Conservation (phyloP, 2,113 vertebrate genomes). For the Seriola rivoliana region DNA sequence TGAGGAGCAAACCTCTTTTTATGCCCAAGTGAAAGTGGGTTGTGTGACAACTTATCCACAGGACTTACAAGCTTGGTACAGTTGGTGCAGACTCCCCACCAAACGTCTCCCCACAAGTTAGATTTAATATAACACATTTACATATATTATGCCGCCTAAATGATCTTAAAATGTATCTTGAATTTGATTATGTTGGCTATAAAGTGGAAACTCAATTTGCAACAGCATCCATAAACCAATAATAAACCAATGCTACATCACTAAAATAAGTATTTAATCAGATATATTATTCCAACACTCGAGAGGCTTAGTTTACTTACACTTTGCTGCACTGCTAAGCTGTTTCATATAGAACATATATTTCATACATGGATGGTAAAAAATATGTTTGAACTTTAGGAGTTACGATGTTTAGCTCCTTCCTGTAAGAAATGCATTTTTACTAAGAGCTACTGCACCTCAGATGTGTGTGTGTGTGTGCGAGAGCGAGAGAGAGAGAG, state of each 20-base stretch:
- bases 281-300: neutral
- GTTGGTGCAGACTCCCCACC: neutral
- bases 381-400: neutral
- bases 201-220: constrained; percentile 12
- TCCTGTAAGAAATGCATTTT: neutral
- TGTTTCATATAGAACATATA: neutral
- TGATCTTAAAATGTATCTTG: neutral
- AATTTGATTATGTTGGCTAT: neutral
- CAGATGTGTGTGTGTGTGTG: neutral
- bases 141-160: neutral
- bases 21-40: neutral
- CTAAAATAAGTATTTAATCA: constrained; percentile 20
- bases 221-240: constrained; percentile 1
- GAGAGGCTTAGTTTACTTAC: neutral
- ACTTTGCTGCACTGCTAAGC: neutral
- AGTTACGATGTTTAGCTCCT: neutral
- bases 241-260: neutral
- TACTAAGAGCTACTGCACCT: neutral
- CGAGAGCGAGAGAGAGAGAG: neutral
- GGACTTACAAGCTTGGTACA: neutral
- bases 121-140: neutral
- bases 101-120: neutral
- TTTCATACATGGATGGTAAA: neutral
- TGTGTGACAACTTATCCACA: neutral
- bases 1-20: neutral